Evolutionary conservation across 64 coral and sea anemone species (phyloP).

Genomic region (Dendrophyllia cribrosa): DNA sequence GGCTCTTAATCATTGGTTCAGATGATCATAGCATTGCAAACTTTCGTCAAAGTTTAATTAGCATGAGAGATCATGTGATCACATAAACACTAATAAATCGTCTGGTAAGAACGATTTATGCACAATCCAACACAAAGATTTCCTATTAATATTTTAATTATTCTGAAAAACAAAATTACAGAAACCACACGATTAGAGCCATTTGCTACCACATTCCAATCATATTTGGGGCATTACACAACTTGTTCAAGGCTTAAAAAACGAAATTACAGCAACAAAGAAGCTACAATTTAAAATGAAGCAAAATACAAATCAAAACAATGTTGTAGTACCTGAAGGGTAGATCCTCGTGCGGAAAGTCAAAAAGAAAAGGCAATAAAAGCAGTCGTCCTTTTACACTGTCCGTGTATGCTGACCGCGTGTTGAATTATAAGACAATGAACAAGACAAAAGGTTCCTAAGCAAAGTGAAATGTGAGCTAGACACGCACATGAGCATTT

Average conservation of each 20-base stretch:
- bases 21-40: conserved; percentile 29
- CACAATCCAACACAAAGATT: not conserved
- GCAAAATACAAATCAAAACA: not conserved
- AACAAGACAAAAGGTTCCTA: too few relatives aligned
- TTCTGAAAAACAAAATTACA: not conserved
- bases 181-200: too few relatives aligned
- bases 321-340: not conserved
- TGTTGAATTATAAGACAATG: too few relatives aligned
- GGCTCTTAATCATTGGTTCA: conserved; percentile 16
- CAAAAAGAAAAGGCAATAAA: not conserved
- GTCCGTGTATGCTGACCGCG: not conserved
- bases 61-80: not conserved
- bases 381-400: not conserved
- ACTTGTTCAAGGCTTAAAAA: not conserved
- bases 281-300: not conserved
- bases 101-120: not conserved
- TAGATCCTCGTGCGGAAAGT: not conserved
- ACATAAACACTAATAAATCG: too few relatives aligned
- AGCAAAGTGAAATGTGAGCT: too few relatives aligned
- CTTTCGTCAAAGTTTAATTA: conserved; percentile 30
- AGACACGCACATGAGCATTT: too few relatives aligned
- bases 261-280: not conserved
- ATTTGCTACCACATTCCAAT: not conserved
- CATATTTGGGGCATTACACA: not conserved
- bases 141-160: conserved; percentile 1